Conservation (phyloP, 2,888 invertebrate genomes). For the Chymomyza procnemis region DNA sequence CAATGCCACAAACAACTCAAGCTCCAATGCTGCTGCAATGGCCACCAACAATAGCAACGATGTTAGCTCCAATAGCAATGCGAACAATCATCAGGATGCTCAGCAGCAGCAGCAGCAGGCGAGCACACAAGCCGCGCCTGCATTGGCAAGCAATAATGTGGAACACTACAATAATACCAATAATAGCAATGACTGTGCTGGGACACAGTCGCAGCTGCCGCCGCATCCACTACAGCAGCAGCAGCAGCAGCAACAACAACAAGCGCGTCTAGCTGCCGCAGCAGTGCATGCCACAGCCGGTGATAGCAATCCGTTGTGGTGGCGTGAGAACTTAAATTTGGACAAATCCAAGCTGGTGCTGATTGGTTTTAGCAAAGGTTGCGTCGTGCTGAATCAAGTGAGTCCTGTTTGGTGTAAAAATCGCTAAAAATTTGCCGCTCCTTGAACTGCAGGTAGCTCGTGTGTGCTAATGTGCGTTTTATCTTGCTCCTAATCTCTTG, state of each 20-base stretch:
- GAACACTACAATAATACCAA: conserved; percentile 44
- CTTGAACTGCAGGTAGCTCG: conserved; percentile 1
- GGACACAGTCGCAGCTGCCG: conserved; percentile 34
- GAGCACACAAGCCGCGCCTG: background rate
- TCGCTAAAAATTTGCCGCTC: conserved; percentile 47
- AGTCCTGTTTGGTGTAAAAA: conserved; percentile 77
- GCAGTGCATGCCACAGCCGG: conserved; percentile 63
- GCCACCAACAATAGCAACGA: conserved; percentile 33
- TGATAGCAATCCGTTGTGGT: conserved; percentile 80
- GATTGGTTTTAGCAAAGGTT: conserved; percentile 95
- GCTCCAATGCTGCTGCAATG: conserved; percentile 23
- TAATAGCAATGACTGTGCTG: conserved; percentile 42
- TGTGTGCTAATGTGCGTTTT: background rate
- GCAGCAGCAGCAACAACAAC: conserved; percentile 49
- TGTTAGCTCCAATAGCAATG: conserved; percentile 27
- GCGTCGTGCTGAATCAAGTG: conserved; percentile 91
- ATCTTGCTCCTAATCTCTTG: conserved; percentile 23
- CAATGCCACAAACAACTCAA: conserved; percentile 38
- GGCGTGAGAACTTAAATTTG: conserved; percentile 81
- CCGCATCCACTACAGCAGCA: conserved; percentile 50
- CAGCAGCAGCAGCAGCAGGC: conserved; percentile 21
- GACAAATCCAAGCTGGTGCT: conserved; percentile 82
- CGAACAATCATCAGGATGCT: conserved; percentile 19
- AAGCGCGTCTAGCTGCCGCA: conserved; percentile 4
- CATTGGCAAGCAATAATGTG: conserved; percentile 34